phyloP scores from a whole-genome alignment of 2,888 invertebrate species.

The Drosophila kuntzei region DNA sequence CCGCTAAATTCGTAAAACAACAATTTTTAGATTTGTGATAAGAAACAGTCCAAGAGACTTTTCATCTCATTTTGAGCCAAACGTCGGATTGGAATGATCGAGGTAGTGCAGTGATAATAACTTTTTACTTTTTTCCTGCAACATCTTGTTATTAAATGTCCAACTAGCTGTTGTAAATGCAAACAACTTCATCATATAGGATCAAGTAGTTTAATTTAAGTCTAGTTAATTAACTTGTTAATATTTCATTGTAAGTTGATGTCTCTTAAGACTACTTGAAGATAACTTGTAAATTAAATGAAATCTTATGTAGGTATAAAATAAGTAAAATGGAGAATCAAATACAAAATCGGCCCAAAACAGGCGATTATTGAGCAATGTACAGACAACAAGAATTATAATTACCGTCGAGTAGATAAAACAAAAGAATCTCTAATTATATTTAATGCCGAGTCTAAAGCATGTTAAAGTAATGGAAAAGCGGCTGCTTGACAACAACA shows the following conservation, averaged over 20 bases:
- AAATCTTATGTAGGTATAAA: too few species aligned
- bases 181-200: neutral
- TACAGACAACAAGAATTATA: neutral
- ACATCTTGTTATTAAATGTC: too few species aligned
- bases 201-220: neutral
- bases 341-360: neutral
- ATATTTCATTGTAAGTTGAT: neutral
- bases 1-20: too few species aligned
- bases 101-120: too few species aligned
- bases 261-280: neutral
- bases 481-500: neutral
- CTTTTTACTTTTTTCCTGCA: too few species aligned
- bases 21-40: too few species aligned
- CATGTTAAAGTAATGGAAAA: neutral
- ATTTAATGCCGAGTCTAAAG: conserved; percentile 4
- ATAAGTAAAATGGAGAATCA: too few species aligned
- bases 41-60: too few species aligned
- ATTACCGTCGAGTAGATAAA: neutral
- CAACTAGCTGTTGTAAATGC: neutral
- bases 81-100: too few species aligned
- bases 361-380: conserved; percentile 5
- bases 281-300: neutral
- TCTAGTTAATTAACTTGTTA: neutral
- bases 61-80: too few species aligned
- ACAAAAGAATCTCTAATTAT: neutral